Conservation (phyloP, 2,113 vertebrate species). For the Oxygymnocypris stewartii region DNA sequence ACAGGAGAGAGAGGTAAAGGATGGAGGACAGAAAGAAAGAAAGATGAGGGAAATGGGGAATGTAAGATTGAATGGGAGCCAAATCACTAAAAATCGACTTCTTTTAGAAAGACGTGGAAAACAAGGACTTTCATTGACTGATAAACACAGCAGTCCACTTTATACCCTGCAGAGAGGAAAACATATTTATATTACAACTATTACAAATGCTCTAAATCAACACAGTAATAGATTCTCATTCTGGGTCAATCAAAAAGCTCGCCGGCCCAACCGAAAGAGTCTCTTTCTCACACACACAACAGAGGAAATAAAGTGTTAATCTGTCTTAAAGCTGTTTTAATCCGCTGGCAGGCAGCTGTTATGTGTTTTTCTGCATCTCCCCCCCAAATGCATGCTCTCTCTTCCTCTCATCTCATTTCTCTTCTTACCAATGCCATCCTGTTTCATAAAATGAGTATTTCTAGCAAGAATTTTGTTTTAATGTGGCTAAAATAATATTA, state of each 20-base stretch:
- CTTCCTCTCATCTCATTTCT: background rate
- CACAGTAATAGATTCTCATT: background rate
- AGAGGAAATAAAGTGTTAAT: slow-evolving; percentile 21
- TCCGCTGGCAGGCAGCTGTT: slow-evolving; percentile 35
- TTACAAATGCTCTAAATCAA: slow-evolving; percentile 1
- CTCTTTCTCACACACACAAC: background rate
- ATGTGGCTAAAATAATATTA: background rate
- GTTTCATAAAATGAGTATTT: background rate
- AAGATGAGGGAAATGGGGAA: background rate
- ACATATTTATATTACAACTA: slow-evolving; percentile 2
- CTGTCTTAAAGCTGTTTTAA: slow-evolving; percentile 28
- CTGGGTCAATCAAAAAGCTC: slow-evolving; percentile 12
- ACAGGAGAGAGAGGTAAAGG: background rate
- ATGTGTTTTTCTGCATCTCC: background rate
- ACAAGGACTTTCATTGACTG: background rate
- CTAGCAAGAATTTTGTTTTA: background rate
- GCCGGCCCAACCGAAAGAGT: too few species aligned
- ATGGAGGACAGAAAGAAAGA: slow-evolving; percentile 1
- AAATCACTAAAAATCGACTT: background rate
- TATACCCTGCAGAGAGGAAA: background rate
- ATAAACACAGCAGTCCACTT: background rate
- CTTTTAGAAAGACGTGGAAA: background rate
- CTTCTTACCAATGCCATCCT: background rate
- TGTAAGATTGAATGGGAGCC: background rate
- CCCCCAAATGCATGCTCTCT: background rate